phyloP scores from a whole-genome alignment of 2,797 vertebrate species.

The Apogon hyalosoma region DNA sequence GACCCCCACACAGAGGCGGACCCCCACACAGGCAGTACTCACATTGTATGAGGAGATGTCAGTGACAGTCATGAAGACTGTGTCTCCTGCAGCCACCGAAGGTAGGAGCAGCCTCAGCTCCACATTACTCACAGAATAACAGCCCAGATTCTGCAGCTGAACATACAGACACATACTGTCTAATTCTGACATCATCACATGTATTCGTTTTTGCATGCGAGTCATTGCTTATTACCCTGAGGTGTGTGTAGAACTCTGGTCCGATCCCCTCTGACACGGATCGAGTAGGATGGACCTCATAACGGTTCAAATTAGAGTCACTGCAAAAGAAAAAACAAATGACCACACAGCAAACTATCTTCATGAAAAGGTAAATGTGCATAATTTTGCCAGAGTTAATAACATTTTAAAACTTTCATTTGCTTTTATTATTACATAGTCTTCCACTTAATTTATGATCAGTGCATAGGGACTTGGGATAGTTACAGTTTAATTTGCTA shows the following conservation, averaged over 20 bases:
- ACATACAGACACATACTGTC: constrained; percentile 36
- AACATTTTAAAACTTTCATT: no score
- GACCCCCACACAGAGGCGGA: no score
- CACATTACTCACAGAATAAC: constrained; percentile 87
- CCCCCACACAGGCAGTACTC: no score
- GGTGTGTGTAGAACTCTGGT: constrained; percentile 90
- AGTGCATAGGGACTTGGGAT: no score
- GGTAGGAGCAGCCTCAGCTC: constrained; percentile 87
- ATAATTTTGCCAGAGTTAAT: no score
- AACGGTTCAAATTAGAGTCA: constrained; percentile 90
- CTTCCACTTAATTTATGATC: no score
- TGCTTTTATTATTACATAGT: no score
- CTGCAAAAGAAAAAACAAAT: constrained; percentile 68
- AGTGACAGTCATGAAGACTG: constrained; percentile 87
- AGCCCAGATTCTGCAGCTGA: constrained; percentile 93
- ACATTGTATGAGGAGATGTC: constrained; percentile 88
- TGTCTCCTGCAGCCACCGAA: constrained; percentile 83
- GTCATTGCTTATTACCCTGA: constrained; percentile 83
- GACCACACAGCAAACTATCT: not conserved
- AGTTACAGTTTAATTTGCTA: no score
- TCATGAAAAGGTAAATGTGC: not conserved
- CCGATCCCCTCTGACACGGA: constrained; percentile 84
- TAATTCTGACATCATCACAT: not conserved
- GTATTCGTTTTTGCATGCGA: not conserved
- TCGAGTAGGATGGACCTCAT: constrained; percentile 90